These are phyloP conservation scores for Podilymbus podiceps DNA, from an alignment of 2,113 vertebrate genomes.

Conservation along the genomic window DNA sequence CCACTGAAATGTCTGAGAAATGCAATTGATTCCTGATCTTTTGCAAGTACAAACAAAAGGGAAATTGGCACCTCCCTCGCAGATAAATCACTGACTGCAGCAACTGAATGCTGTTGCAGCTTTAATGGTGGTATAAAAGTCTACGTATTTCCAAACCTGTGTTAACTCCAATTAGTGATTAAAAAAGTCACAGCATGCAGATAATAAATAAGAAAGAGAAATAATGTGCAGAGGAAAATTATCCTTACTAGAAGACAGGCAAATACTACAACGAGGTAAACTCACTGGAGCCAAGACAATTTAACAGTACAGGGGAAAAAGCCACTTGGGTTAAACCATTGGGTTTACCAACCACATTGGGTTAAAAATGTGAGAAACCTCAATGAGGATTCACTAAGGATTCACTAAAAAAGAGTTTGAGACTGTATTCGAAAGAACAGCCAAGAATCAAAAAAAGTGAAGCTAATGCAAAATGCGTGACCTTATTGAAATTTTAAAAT, in stretches of 20 bases:
- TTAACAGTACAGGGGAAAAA: background rate
- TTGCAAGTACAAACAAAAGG: background rate
- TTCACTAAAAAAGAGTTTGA: background rate
- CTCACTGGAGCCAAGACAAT: background rate
- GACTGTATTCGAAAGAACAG: background rate
- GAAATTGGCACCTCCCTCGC: background rate
- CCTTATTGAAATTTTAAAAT: background rate
- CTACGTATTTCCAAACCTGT: background rate
- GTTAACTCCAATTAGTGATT: background rate
- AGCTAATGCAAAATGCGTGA: background rate
- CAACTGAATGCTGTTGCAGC: background rate
- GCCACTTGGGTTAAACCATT: too few relatives aligned
- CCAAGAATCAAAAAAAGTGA: background rate
- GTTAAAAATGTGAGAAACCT: background rate
- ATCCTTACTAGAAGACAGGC: background rate
- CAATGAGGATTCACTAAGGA: background rate
- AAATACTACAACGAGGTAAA: background rate
- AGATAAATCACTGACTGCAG: background rate
- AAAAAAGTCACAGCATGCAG: background rate
- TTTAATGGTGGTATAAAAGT: background rate
- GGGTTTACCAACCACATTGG: too few relatives aligned
- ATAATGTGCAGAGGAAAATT: background rate
- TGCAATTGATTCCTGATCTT: background rate
- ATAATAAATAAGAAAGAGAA: background rate
- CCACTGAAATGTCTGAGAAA: background rate